Evolutionary conservation across 2,888 invertebrate species (phyloP), one percentile per base, ranked within the genome.

Genomic region (Dyspetes luteomarginatus): DNA sequence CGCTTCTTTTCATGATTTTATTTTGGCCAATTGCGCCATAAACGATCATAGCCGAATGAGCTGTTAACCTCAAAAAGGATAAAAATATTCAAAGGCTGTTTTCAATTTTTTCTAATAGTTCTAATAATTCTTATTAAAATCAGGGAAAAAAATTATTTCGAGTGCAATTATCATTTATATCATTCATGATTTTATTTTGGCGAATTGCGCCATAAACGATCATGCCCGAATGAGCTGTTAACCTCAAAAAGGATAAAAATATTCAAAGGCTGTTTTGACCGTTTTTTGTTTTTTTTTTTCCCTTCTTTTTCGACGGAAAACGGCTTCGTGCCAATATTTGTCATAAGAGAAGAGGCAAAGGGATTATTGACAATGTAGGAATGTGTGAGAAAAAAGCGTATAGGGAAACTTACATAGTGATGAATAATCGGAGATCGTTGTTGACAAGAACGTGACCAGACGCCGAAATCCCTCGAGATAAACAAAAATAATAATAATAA

Each of bases 241-340:
- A 73, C 86, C 86, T 85, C 81, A 84, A 82, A 79, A 81, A 74
- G 84, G 81, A 79, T 83, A 2, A 73, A 84, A n/a, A n/a, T n/a
- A 88, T 87, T 85, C 81, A 83, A 86, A 86, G 89, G 88, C 88
- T 89, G 88, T 87, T 89, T 85, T 87, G 84, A 82, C 86, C 82
- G n/a, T 52, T 50, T 58, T 58, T 30, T 67, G 48, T 67, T 22
- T 52, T n/a, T n/a, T 22, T 26, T n/a, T n/a, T n/a, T n/a, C n/a
- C n/a, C n/a, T n/a, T n/a, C n/a, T n/a, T n/a, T n/a, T n/a, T n/a
- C n/a, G n/a, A n/a, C n/a, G n/a, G n/a, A n/a, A n/a, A n/a, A n/a
- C n/a, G n/a, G 68, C 77, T 78, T 79, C 72, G 71, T 67, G 75
- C 64, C 68, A 69, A 76, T 56, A 56, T 78, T 68, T 75, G 77